Evolutionary conservation across 2,888 invertebrate genomes (phyloP), one percentile per base, ranked within the genome.

Genomic region (Nymphalis polychloros): DNA sequence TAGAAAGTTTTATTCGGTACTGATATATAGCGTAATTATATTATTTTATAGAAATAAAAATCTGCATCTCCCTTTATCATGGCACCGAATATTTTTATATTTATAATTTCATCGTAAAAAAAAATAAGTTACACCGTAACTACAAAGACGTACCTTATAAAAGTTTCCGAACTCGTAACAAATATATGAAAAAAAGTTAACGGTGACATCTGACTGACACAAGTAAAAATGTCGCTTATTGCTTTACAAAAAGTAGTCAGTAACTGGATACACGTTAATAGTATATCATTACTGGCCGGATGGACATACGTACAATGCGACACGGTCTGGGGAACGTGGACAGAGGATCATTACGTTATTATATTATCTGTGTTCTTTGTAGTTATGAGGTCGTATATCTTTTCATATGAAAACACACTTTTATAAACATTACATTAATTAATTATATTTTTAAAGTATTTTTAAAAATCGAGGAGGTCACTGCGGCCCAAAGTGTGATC

Each of bases 231-330:
- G 69, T 69, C 66, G 69, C 71, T 67, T 67, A 70, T 63, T 67
- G 68, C 71, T 52, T 7, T 55, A 55, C 53, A 55, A 55, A 55
- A 69, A 71, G 61, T 60, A 46, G 64, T 20, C 47, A 64, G 77
- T 74, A 75, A 77, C 72, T 64, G 65, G 71, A 76, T 73, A 72
- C 69, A 62, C 63, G 69, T 72, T 75, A 75, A 75, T 76, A 72
- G 76, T 77, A 73, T 78, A 75, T 77, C 68, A 78, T 78, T 77
- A 76, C 76, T 68, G 73, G 68, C 77, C 79, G 78, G 78, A 80
- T 75, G 79, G 77, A 78, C 78, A 70, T 76, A 71, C 78, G 69
- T 74, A 79, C 81, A 81, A 79, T 78, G 70, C 70, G 81, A 77
- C 76, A 83, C 80, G 83, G 73, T 82, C 78, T 70, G 74, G 35